Percentiles rank a stretch among this genome's conserved stretches.
Evolutionary conservation across 2,113 vertebrate species (phyloP).

Genomic region (Nanorana parkeri): DNA sequence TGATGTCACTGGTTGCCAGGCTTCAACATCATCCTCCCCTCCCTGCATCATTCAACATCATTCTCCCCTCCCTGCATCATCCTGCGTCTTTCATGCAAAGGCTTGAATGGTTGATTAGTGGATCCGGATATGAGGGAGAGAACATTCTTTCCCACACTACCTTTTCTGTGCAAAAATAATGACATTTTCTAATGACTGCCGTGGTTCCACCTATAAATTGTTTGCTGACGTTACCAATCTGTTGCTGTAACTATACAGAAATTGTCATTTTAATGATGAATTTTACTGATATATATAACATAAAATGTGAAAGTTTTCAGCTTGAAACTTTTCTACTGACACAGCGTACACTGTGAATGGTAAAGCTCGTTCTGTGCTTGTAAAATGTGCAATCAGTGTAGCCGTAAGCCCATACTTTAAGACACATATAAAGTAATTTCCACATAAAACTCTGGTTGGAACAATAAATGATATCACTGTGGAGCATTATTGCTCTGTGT

Average conservation of each 20-base stretch:
- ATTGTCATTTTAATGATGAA: not conserved
- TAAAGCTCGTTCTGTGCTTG: not conserved
- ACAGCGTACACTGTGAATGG: slow-evolving; percentile 1
- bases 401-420: not conserved
- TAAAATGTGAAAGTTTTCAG: not conserved
- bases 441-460: slow-evolving; percentile 4
- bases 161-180: too few species aligned
- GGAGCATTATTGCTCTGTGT: slow-evolving; percentile 23
- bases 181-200: too few species aligned
- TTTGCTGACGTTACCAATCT: too few species aligned
- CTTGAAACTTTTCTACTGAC: slow-evolving; percentile 6
- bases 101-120: too few species aligned
- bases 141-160: too few species aligned
- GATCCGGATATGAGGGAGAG: too few species aligned
- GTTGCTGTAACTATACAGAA: not conserved
- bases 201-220: too few species aligned
- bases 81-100: too few species aligned
- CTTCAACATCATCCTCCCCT: too few species aligned
- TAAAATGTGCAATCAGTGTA: slow-evolving; percentile 28
- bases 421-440: slow-evolving; percentile 23
- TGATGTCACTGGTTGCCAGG: too few species aligned
- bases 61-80: too few species aligned
- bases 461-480: slow-evolving; percentile 12
- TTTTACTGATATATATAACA: not conserved
- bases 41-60: too few species aligned